A percentile compares a stretch with the other conserved stretches of the same genome.
phyloP scores from a whole-genome alignment of 2,888 invertebrate species.

The Parelbella ahira region DNA sequence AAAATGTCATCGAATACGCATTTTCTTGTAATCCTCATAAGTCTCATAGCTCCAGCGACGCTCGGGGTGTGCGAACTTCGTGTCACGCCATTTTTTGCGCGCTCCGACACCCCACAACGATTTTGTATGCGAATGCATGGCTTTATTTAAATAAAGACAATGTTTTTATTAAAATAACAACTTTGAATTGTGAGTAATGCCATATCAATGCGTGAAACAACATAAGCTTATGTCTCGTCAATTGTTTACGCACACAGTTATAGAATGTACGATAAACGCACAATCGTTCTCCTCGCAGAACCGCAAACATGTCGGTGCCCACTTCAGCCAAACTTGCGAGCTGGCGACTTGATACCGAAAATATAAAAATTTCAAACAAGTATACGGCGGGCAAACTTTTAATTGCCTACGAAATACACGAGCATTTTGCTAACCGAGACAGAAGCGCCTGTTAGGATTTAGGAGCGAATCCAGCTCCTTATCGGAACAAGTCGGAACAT shows the following conservation, averaged over 20 bases:
- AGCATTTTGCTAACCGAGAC: conserved; percentile 44
- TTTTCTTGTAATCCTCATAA: conserved; percentile 79
- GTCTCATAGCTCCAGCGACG: conserved; percentile 67
- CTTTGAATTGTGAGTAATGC: too few relatives aligned
- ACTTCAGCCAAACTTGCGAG: conserved; percentile 21
- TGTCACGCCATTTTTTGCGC: conserved; percentile 43
- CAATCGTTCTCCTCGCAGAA: conserved; percentile 3
- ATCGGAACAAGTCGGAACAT: conserved; percentile 66
- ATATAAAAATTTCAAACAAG: conserved; percentile 27
- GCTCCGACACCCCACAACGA: conserved; percentile 39
- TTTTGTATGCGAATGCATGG: conserved; percentile 68
- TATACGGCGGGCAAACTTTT: conserved; percentile 42
- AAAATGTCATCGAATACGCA: conserved; percentile 81
- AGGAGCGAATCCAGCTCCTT: conserved; percentile 61
- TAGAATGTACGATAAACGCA: too few relatives aligned
- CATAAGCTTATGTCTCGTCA: too few relatives aligned
- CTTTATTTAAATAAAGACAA: conserved; percentile 45
- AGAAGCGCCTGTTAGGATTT: conserved; percentile 60
- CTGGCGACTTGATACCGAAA: conserved; percentile 25
- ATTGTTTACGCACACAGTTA: too few relatives aligned
- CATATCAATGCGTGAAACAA: too few relatives aligned
- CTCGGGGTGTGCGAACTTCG: conserved; percentile 45
- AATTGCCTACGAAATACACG: conserved; percentile 53
- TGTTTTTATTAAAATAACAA: conserved; percentile 5
- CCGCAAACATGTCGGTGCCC: conserved; percentile 20